Conservation (phyloP, 1,140 invertebrate genomes). For the Cylas formicarius region DNA sequence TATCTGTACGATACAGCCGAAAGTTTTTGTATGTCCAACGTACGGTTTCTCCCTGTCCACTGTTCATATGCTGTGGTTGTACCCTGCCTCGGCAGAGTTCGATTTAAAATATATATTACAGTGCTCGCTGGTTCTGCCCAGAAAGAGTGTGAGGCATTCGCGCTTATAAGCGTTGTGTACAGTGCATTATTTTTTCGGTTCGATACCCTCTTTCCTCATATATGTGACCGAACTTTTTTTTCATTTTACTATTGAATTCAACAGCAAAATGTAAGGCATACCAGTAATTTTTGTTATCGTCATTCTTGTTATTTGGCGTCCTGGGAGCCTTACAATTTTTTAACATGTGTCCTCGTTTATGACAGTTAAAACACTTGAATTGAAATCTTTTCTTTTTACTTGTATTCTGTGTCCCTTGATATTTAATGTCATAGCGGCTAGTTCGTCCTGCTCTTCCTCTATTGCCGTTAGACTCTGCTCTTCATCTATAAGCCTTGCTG, state of each 20-base stretch:
- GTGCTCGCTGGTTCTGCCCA: slow-evolving; percentile 43
- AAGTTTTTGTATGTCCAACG: slow-evolving; percentile 27
- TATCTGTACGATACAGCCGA: slow-evolving; percentile 31
- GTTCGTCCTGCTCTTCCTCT: no score
- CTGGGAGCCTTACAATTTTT: no score
- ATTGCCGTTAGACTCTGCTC: no score
- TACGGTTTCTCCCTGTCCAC: slow-evolving; percentile 21
- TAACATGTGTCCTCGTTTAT: no score
- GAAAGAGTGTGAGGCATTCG: slow-evolving; percentile 27
- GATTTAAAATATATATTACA: slow-evolving; percentile 43
- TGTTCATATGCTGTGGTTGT: slow-evolving; percentile 19
- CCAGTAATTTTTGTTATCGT: no score
- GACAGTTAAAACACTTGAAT: no score
- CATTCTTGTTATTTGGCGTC: no score
- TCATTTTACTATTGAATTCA: slow-evolving; percentile 38
- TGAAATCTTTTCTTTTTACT: no score
- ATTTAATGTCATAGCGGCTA: no score
- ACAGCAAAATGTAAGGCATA: no score
- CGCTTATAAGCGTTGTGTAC: slow-evolving; percentile 37
- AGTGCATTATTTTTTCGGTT: slow-evolving; percentile 23
- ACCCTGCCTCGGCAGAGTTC: slow-evolving; percentile 23
- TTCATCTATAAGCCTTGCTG: no score
- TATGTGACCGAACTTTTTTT: slow-evolving; percentile 24
- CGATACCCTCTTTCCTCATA: slow-evolving; percentile 27
- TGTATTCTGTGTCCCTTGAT: no score